Conservation (phyloP, 2,888 invertebrate genomes). For the Endotricha flammealis region DNA sequence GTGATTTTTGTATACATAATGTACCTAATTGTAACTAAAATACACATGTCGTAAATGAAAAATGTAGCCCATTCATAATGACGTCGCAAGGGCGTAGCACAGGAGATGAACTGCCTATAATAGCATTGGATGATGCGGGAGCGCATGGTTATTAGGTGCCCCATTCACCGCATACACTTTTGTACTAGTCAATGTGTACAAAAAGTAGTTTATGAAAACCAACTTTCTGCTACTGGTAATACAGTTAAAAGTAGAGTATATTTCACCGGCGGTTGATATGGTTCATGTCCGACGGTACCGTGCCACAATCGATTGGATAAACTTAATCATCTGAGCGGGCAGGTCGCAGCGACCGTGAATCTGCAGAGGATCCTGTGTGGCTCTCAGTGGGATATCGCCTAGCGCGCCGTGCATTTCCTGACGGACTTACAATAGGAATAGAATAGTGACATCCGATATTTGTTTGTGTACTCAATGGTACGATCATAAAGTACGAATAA, state of each 20-base stretch:
- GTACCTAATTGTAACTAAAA: too few relatives aligned
- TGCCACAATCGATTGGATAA: conserved; percentile 67
- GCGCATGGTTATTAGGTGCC: conserved; percentile 54
- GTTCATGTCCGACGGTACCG: conserved; percentile 19
- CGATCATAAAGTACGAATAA: conserved; percentile 23
- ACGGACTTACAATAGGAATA: conserved; percentile 16
- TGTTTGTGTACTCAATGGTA: conserved; percentile 28
- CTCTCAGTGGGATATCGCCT: conserved; percentile 53
- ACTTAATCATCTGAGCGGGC: conserved; percentile 66
- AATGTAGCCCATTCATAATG: conserved; percentile 40
- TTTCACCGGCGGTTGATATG: not conserved
- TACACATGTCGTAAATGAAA: conserved; percentile 29
- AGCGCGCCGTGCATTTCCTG: conserved; percentile 63
- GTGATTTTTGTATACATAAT: too few relatives aligned
- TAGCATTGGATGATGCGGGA: conserved; percentile 38
- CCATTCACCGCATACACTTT: not conserved
- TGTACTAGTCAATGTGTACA: not conserved
- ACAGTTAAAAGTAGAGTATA: conserved; percentile 23
- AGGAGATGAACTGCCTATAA: conserved; percentile 31
- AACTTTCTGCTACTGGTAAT: conserved; percentile 15
- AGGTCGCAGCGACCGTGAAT: conserved; percentile 74
- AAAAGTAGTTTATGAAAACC: conserved; percentile 1
- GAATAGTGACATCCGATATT: conserved; percentile 7
- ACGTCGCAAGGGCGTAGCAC: conserved; percentile 46
- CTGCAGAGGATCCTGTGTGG: conserved; percentile 44